Evolutionary conservation across 2,113 vertebrate genomes (phyloP), one percentile per base, ranked within the genome.

Genomic region (Fregata magnificens): DNA sequence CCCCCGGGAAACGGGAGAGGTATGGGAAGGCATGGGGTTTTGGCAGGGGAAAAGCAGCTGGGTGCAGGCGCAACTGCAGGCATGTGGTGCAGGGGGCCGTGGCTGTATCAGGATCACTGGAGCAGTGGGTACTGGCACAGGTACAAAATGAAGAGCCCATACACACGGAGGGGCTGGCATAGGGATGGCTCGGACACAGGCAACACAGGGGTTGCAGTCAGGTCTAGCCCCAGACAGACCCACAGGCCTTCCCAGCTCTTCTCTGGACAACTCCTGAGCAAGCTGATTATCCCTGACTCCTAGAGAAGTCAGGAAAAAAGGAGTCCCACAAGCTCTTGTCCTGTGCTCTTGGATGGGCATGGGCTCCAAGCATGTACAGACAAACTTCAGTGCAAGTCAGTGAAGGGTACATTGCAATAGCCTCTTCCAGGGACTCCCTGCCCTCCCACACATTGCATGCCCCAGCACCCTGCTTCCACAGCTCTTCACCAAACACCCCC

Each of bases 371-470:
- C 28, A 36, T 0, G 0, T 22, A 6, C 7, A 36, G 58, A 26
- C 9, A 59, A 20, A 58, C 17, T 65, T 79, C 78, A 3, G 59
- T 10, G 21, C n/a, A 31, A 22, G 74, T 8, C 29, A 53, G 16
- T 22, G 14, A 52, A 32, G 14, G 0, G 0, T 7, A 17, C 6
- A 7, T 2, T 44, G 63, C 28, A 25, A 28, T 21, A 62, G 34
- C 50, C 36, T 66, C 81, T 56, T 49, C 34, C 36, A 78, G 81
- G 67, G 70, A 14, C 38, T 44, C 56, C 55, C 84, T 78, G 63
- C 31, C 58, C 67, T 71, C n/a, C 26, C 42, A 28, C 20, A 16
- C 10, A 1, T 11, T 0, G 3, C 0, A 0, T 71, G 70, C 38
- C 52, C 25, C 19, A 34, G 42, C n/a, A 81, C 36, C 7, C 40